These are phyloP conservation scores for Saccostrea cuccullata DNA, from an alignment of 1,140 invertebrate genomes.

Conservation along the genomic window DNA sequence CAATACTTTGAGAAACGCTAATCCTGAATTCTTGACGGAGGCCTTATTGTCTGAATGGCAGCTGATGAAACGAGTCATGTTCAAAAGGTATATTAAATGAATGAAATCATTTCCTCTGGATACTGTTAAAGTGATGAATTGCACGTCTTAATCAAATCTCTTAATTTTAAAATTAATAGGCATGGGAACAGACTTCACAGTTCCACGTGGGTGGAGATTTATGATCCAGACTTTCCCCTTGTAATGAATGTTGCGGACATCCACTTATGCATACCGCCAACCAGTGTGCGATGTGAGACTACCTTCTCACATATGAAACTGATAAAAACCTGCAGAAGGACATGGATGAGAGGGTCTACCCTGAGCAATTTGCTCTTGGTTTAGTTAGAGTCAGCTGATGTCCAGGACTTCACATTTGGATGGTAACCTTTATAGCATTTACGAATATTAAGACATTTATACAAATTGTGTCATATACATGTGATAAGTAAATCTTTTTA, in stretches of 20 bases:
- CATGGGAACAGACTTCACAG: conserved; percentile 12
- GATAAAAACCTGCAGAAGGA: conserved; percentile 39
- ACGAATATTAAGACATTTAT: neutral
- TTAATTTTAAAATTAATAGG: conserved; percentile 9
- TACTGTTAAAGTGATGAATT: neutral
- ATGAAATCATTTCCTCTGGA: conserved; percentile 11
- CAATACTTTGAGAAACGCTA: neutral
- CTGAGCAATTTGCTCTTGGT: conserved; percentile 6
- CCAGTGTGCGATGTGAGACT: conserved; percentile 42
- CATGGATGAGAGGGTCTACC: neutral
- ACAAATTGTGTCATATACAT: neutral
- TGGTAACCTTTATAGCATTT: neutral
- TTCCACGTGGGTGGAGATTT: neutral
- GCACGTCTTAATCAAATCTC: neutral
- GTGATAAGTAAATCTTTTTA: neutral
- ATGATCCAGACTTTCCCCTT: neutral
- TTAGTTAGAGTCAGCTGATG: neutral
- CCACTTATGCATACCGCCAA: conserved; percentile 7
- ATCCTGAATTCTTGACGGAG: neutral
- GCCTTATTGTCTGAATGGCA: neutral
- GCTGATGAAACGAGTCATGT: neutral
- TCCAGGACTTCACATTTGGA: neutral
- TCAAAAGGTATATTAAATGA: neutral
- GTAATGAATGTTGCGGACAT: neutral
- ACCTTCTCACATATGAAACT: conserved; percentile 49